Evolutionary conservation across 2,113 vertebrate species (phyloP).

Genomic region (Oplegnathus fasciatus): DNA sequence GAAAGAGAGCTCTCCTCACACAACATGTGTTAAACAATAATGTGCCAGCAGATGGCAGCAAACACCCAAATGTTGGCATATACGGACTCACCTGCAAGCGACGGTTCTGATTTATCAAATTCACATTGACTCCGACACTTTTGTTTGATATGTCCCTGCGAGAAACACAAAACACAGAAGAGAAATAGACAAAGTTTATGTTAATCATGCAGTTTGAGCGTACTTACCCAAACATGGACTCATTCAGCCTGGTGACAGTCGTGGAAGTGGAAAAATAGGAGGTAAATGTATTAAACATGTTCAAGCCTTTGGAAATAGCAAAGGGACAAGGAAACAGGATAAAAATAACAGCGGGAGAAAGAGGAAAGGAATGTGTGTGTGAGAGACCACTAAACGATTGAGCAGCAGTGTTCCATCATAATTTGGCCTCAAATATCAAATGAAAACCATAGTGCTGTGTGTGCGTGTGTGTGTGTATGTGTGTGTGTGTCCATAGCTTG

Average conservation of each 20-base stretch:
- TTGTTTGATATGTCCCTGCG: conserved; percentile 61
- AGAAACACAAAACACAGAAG: conserved; percentile 29
- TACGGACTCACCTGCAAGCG: conserved; percentile 67
- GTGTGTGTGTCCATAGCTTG: not conserved
- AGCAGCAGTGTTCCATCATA: conserved; percentile 73
- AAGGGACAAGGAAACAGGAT: conserved; percentile 48
- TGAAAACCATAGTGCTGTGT: conserved; percentile 51
- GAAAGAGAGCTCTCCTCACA: not conserved
- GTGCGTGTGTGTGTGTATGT: conserved; percentile 11
- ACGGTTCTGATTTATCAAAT: conserved; percentile 47
- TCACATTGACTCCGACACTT: conserved; percentile 3
- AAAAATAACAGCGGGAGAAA: conserved; percentile 60
- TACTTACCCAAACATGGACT: conserved; percentile 15
- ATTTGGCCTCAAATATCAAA: conserved; percentile 67
- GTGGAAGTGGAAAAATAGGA: conserved; percentile 27
- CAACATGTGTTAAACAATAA: not conserved
- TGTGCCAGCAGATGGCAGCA: conserved; percentile 71
- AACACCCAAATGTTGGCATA: not conserved
- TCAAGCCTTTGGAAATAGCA: conserved; percentile 38
- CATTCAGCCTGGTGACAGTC: not conserved
- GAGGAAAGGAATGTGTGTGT: conserved; percentile 55
- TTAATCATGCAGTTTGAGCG: not conserved
- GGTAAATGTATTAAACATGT: conserved; percentile 33
- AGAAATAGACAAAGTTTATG: not conserved
- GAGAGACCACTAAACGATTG: conserved; percentile 68